A percentile compares a stretch with the other conserved stretches of the same genome.
Evolutionary conservation across 2,113 vertebrate species (phyloP).

Genomic region (Ciconia stormi): DNA sequence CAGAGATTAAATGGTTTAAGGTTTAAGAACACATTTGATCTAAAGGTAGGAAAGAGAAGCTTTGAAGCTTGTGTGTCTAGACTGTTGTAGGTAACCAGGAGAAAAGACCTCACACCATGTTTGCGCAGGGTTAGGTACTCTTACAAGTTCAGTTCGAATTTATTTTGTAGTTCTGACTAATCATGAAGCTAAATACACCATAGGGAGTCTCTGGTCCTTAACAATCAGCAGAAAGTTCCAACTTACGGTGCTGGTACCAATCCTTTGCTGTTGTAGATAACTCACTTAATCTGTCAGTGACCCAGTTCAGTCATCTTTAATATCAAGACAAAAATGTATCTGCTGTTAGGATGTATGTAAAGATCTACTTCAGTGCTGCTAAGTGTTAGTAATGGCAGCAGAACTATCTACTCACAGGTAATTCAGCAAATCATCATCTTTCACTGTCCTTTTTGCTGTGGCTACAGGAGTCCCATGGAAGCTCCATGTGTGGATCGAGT

Average conservation of each 20-base stretch:
- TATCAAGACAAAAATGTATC: not conserved
- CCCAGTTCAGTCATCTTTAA: not conserved
- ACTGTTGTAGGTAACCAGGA: not conserved
- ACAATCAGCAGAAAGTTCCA: not conserved
- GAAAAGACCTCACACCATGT: not conserved
- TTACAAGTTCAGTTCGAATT: not conserved
- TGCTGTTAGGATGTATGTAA: not conserved
- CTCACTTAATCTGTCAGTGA: not conserved
- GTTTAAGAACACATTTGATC: not conserved
- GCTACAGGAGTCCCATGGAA: constrained; percentile 92
- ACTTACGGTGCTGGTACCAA: not conserved
- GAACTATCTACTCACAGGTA: not conserved
- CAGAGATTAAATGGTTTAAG: not conserved
- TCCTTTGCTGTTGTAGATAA: not conserved
- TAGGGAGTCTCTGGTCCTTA: not conserved
- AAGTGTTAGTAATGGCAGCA: not conserved
- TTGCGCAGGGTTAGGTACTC: not conserved
- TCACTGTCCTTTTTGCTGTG: not conserved
- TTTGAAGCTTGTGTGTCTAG: not conserved
- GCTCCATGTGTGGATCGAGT: constrained; percentile 94
- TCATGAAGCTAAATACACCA: not conserved
- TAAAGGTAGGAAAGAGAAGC: not conserved
- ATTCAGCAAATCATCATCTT: not conserved
- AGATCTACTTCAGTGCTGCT: not conserved
- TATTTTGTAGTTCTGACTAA: not conserved